A percentile compares a stretch with the other conserved stretches of the same genome.
phyloP scores from a whole-genome alignment of 2,113 vertebrate species.

The Aleadryas rufinucha region DNA sequence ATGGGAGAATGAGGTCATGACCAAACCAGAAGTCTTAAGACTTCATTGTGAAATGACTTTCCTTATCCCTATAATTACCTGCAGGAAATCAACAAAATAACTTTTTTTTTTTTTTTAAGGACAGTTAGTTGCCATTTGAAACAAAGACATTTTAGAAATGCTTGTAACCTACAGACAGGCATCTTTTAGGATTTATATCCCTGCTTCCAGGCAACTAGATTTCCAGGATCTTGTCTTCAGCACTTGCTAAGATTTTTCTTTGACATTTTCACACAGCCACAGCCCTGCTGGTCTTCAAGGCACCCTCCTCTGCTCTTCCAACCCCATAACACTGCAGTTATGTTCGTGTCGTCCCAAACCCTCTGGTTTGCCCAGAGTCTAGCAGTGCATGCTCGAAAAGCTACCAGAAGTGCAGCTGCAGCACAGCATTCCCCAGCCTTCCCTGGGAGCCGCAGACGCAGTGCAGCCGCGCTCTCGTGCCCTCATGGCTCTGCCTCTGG shows the following conservation, averaged over 20 bases:
- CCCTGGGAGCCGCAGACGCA: not conserved
- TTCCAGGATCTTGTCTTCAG: not conserved
- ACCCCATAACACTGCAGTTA: fast-evolving
- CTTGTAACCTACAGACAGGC: not conserved
- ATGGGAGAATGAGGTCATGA: not conserved
- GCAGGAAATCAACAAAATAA: not conserved
- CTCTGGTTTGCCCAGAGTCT: not conserved
- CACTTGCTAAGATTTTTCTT: not conserved
- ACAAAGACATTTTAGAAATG: not conserved
- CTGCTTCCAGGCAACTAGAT: not conserved
- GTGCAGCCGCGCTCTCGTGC: fast-evolving
- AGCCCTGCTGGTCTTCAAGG: not conserved
- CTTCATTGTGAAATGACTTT: not conserved
- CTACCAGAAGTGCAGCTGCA: not conserved
- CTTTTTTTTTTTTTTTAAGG: not conserved
- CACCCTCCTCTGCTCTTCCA: not conserved
- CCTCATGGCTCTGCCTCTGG: not conserved
- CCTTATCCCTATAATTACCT: not conserved
- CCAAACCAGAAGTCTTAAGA: not conserved
- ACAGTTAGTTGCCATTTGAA: not conserved
- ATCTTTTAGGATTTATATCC: not conserved
- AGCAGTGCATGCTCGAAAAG: not conserved
- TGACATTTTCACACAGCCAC: not conserved
- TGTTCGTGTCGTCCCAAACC: not conserved
- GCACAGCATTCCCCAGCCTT: not conserved